Evolutionary conservation across 2,797 vertebrate species (phyloP).

Genomic region (Nyctalus aviator): DNA sequence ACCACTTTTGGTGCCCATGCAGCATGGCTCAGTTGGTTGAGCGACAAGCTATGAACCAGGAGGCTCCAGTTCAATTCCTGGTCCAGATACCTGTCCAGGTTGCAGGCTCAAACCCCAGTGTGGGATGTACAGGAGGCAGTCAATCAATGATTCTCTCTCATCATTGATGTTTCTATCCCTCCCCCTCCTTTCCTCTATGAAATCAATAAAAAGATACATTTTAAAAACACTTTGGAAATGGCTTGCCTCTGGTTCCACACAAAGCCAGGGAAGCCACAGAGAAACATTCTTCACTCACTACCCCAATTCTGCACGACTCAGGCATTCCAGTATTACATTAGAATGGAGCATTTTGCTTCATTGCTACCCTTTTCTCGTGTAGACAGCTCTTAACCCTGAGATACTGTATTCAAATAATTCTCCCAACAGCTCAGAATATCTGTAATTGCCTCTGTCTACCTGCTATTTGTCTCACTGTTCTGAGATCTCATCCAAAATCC

Average conservation of each 20-base stretch:
- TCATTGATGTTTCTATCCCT: no score
- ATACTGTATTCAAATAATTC: conserved; percentile 54
- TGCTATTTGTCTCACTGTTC: conserved; percentile 39
- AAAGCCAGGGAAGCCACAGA: neutral
- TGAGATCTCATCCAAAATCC: conserved; percentile 23
- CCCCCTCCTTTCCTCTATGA: no score
- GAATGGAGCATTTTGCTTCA: neutral
- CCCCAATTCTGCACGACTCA: neutral
- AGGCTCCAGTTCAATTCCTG: no score
- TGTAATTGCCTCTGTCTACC: conserved; percentile 9
- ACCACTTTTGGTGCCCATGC: neutral
- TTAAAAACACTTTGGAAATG: neutral
- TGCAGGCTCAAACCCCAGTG: no score
- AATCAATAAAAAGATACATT: no score
- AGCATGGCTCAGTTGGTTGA: no score
- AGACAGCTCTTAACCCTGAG: conserved; percentile 28
- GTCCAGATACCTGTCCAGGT: no score
- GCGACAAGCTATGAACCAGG: no score
- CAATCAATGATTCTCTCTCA: no score
- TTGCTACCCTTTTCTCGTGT: neutral
- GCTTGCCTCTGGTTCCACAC: conserved; percentile 16
- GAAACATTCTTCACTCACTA: neutral
- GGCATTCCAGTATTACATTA: neutral
- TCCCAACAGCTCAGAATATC: conserved; percentile 3
- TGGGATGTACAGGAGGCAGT: no score